Base-by-base conservation (phyloP, 2,113 vertebrate genomes). In the Agapornis roseicollis region DNA sequence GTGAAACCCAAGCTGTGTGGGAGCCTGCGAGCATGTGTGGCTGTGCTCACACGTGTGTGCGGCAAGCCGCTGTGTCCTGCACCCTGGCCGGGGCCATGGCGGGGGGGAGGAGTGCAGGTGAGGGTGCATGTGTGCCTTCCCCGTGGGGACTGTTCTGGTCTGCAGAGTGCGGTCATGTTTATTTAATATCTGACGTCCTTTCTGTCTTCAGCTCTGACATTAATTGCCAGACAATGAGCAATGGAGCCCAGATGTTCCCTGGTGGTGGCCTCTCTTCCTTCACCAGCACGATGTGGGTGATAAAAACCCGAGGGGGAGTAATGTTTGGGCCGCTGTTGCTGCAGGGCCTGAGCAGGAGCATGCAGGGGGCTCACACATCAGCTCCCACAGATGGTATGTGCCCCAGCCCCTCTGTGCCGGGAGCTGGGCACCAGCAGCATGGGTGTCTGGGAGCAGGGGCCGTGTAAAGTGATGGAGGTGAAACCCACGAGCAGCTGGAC, bases 141-240 rank as follows among this genome's bases (percentile, higher is more conserved):
- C 90, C 77, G 5, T 35, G 42, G 85, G 82, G 49, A 70, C 69
- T 64, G 93, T 35, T 92, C 66, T 1, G 76, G 85, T 78, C 92
- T 91, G 96, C 88, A 90, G 50, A 88, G 85, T 80, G 85, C 25
- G 56, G 92, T 93, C 8, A 12, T 96, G 95, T 97, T 96, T 96
- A 89, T 96, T 97, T 97, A 96, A 92, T 97, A 96, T 96, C 88
- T 95, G 92, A 96, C 90, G 90, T 96, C 96, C 96, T 94, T 93
- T 90, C 95, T 94, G 94, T 96, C 96, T 97, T 94, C 92, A 81
- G 93, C n/a, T 4, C 93, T 97, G 94, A 96, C 94, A 96, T 96
- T 95, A 96, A 96, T 94, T 96, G 93, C 94, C 92, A 96, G 94
- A 96, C 95, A 94, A 90, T 96, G 86, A 95, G 96, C 90, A 94